Base-by-base conservation (phyloP, 1,140 invertebrate genomes). In the Caenorhabditis briggsae region DNA sequence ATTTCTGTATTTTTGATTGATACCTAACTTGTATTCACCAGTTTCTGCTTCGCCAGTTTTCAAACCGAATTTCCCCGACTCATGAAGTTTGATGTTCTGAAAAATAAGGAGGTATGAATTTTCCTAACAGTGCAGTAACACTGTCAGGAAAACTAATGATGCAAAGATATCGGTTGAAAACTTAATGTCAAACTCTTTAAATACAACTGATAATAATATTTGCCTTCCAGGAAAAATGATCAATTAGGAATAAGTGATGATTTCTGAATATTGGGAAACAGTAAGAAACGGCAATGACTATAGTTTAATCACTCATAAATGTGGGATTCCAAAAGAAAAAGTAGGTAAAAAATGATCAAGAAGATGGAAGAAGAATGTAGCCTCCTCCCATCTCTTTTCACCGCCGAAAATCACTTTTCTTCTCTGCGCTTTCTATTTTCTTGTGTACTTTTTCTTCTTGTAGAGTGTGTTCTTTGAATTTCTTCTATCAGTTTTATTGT, bases 331-430 rank as follows among this genome's bases (percentile, higher is more conserved):
- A 33, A 61, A 61, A 8, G 23, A 25, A 23, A 61, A 25, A 61
- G 16, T 14, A 23, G 20, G 9, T 20, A 23, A 23, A 78, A 78
- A 23, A 14, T 78, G 70, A 78, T 50, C 46, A 50, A n/a, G 11
- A 50, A 8, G n/a, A 53, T 53, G 16, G 46, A n/a, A n/a, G 6
- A 18, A 43, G 46, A 78, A 53, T 78, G 70, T 78, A 78, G 70
- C 70, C 70, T 78, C 70, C 23, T 11, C 41, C 41, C 18, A 20
- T 50, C 70, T 23, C 46, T 78, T 78, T 50, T 78, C 70, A 50
- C 70, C 70, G 70, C 70, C 70, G 70, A 78, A 78, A 53, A 78
- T 78, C 70, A 41, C 46, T 78, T 46, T 78, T n/a, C 50, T 78
- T 78, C 70, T 78, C 70, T 78, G 70, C 46, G 70, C n/a, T 78